A percentile compares a stretch with the other conserved stretches of the same genome.
These are phyloP conservation scores for Nymphalis c-album DNA, from an alignment of 2,888 invertebrate species.

Conservation along the genomic window DNA sequence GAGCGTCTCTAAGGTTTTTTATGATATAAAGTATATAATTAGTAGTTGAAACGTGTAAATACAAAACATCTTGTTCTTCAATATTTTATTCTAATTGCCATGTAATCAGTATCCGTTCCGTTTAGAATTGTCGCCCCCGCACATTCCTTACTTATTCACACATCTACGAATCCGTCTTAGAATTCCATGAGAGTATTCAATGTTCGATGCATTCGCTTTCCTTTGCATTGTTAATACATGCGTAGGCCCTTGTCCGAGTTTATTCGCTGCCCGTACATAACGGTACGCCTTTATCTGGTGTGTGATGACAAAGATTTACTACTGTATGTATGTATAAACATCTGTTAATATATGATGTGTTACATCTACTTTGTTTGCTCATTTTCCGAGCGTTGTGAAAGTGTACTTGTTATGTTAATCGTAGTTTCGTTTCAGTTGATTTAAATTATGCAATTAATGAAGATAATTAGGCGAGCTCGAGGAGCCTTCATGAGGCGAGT, in stretches of 20 bases:
- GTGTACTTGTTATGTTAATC: constrained; percentile 41
- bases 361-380: constrained; percentile 55
- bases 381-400: constrained; percentile 51
- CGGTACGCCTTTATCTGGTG: constrained; percentile 57
- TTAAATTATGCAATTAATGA: constrained; percentile 7
- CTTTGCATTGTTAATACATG: constrained; percentile 42
- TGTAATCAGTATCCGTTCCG: constrained; percentile 10
- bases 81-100: constrained; percentile 7
- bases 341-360: constrained; percentile 54
- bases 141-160: constrained; percentile 60
- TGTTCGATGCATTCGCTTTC: constrained; percentile 38
- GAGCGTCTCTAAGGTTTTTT: no score
- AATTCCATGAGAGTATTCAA: constrained; percentile 26
- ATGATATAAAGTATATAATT: no score
- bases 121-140: constrained; percentile 53
- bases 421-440: constrained; percentile 11
- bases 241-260: constrained; percentile 41
- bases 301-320: constrained; percentile 61
- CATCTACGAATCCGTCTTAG: constrained; percentile 48
- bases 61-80: background rate
- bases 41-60: background rate
- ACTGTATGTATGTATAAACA: constrained; percentile 38
- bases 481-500: constrained; percentile 11
- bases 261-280: constrained; percentile 54
- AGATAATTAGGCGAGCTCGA: constrained; percentile 8